Evolutionary conservation across 2,797 vertebrate genomes (phyloP), one percentile per base, ranked within the genome.

Genomic region (Helostoma temminkii): DNA sequence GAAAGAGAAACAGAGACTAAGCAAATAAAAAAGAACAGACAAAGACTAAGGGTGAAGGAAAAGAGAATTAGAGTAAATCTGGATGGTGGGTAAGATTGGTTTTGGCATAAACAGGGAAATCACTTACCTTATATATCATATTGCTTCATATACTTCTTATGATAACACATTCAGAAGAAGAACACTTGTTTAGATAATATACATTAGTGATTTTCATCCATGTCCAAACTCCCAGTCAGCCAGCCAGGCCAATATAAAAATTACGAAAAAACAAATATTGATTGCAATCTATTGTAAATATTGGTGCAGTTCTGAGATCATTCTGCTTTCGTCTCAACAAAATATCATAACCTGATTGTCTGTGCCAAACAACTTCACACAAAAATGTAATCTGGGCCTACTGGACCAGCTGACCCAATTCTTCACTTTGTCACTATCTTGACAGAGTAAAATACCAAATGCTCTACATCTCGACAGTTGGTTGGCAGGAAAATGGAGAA

Each of bases 201-300:
- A 67, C 30, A 60, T 81, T 58, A 37, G 58, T 34, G 30, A 30
- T 73, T 83, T 65, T 24, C 34, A 32, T 2, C 15, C 3, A 37
- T 50, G 43, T 80, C 61, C 28, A 66, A 60, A 74, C 46, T 47
- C 53, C 28, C 59, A 62, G 57, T 46, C 11, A 70, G 43, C 24
- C 47, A 62, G 65, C 36, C 52, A 14, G 47, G 14, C 49, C 46
- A 74, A 61, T 30, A 25, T 45, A 76, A 76, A 70, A 70, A 48
- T 57, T 68, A 48, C 67, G n/a, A 62, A 60, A 78, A 64, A 68
- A 47, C 30, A 73, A 88, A 76, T 25, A 72, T 32, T 26, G 76
- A 89, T 86, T 76, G 19, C 47, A 74, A 90, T 89, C 87, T 86
- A 68, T 48, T 81, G 63, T 88, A 88, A 86, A 90, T 84, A 84